These are phyloP conservation scores for Noturus placidus DNA, from an alignment of 2,113 vertebrate species.

Conservation along the genomic window DNA sequence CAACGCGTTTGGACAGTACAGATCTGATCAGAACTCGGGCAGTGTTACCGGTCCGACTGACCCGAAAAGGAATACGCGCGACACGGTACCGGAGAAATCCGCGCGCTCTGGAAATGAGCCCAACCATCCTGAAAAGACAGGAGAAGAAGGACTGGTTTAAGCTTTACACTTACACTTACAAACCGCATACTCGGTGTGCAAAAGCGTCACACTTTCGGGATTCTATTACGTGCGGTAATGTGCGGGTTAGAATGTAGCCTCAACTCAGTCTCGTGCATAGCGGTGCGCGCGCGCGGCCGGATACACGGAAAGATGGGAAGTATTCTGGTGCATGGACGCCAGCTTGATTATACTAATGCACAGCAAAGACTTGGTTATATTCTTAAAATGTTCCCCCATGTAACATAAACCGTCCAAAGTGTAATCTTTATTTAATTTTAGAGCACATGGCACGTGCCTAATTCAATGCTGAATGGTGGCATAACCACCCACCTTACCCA, in stretches of 20 bases:
- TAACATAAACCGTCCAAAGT: constrained; percentile 14
- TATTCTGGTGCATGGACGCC: constrained; percentile 35
- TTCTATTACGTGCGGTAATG: neutral
- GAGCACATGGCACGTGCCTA: neutral
- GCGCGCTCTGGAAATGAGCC: neutral
- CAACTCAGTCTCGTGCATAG: neutral
- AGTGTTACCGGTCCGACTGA: constrained; percentile 39
- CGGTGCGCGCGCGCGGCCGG: neutral
- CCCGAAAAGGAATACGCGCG: constrained; percentile 8
- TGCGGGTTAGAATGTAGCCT: neutral
- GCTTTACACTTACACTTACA: no score
- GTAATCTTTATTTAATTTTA: constrained; percentile 28
- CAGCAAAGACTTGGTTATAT: constrained; percentile 14
- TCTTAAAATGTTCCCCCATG: neutral
- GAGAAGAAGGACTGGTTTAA: constrained; percentile 44
- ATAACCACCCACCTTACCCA: constrained; percentile 12
- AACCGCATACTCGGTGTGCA: neutral
- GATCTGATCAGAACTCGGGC: constrained; percentile 26
- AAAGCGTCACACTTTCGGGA: neutral
- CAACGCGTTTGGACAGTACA: neutral
- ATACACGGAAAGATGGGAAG: neutral
- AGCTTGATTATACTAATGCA: constrained; percentile 25
- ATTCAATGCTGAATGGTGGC: neutral
- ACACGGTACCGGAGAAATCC: constrained; percentile 12
- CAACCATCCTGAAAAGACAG: constrained; percentile 40